A percentile compares a stretch with the other conserved stretches of the same genome.
phyloP scores from a whole-genome alignment of 1,140 invertebrate species.

The Neuroterus valhalla region DNA sequence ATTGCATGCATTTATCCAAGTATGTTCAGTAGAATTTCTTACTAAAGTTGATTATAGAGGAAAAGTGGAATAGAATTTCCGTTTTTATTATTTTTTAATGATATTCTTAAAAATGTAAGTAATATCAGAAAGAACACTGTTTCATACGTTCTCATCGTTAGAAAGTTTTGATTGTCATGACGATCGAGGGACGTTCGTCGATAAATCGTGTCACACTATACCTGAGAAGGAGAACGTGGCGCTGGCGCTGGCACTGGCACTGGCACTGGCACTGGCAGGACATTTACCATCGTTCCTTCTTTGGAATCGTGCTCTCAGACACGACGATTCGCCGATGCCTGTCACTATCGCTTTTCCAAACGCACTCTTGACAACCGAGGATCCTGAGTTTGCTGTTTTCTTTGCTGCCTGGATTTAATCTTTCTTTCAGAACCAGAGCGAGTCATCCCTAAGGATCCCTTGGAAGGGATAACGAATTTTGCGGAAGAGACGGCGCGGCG shows the following conservation, averaged over 20 bases:
- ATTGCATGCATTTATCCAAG: too few species aligned
- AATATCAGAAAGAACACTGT: too few species aligned
- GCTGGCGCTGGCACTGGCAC: neutral
- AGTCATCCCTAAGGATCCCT: constrained; percentile 30
- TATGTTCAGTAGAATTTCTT: too few species aligned
- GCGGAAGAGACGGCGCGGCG: constrained; percentile 26
- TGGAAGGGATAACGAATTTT: constrained; percentile 39
- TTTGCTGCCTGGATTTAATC: constrained; percentile 19
- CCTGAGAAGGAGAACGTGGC: constrained; percentile 15
- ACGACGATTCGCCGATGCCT: constrained; percentile 35
- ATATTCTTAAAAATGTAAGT: too few species aligned
- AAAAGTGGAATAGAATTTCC: too few species aligned
- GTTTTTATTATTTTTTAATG: too few species aligned
- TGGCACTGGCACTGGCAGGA: too few species aligned
- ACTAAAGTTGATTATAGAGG: too few species aligned
- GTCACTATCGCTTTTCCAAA: constrained; percentile 39
- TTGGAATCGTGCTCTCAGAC: constrained; percentile 17
- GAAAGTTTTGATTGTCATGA: too few species aligned
- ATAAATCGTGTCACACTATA: constrained; percentile 14
- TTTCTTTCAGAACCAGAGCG: constrained; percentile 15
- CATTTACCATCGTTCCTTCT: constrained; percentile 14
- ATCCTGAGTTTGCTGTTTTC: constrained; percentile 23
- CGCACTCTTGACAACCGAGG: constrained; percentile 10
- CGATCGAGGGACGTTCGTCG: neutral
- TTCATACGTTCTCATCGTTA: too few species aligned